Conservation (phyloP, 2,888 invertebrate genomes). For the Sinotaia quadrata region DNA sequence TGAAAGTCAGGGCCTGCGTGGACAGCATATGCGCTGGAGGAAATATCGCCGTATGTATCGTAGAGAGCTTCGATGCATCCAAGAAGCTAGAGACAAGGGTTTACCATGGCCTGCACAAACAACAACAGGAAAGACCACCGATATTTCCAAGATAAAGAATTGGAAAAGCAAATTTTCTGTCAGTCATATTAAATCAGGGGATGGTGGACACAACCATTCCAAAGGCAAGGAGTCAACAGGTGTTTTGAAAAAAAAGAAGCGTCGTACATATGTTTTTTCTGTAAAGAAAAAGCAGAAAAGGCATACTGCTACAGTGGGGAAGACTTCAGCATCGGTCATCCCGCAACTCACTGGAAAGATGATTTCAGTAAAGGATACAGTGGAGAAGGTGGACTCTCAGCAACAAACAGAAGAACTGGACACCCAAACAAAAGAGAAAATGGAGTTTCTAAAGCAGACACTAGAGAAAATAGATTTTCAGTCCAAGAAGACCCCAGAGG, state of each 20-base stretch:
- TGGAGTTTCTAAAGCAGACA: not conserved
- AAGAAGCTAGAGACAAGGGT: constrained; percentile 22
- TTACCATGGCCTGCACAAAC: constrained; percentile 6
- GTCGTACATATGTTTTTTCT: constrained; percentile 15
- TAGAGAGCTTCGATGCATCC: constrained; percentile 40
- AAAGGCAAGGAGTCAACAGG: constrained; percentile 50
- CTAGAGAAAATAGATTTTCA: not conserved
- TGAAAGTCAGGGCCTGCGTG: constrained; percentile 48
- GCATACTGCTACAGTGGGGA: constrained; percentile 42
- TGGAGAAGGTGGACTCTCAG: not conserved
- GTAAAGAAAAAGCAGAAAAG: constrained; percentile 53
- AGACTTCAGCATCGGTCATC: constrained; percentile 11
- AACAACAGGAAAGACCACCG: constrained; percentile 51
- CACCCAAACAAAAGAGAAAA: not conserved
- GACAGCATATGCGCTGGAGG: constrained; percentile 57
- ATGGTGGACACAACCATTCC: constrained; percentile 37
- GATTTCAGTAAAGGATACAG: not conserved
- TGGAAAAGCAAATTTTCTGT: constrained; percentile 58
- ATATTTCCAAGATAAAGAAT: constrained; percentile 63
- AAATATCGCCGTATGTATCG: constrained; percentile 57
- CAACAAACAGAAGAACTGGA: not conserved
- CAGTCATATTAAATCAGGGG: not conserved
- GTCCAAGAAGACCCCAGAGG: not conserved
- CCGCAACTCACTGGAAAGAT: not conserved
- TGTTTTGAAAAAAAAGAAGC: constrained; percentile 6